phyloP scores from a whole-genome alignment of 2,113 vertebrate genomes.

The Speoplatyrhinus poulsoni region DNA sequence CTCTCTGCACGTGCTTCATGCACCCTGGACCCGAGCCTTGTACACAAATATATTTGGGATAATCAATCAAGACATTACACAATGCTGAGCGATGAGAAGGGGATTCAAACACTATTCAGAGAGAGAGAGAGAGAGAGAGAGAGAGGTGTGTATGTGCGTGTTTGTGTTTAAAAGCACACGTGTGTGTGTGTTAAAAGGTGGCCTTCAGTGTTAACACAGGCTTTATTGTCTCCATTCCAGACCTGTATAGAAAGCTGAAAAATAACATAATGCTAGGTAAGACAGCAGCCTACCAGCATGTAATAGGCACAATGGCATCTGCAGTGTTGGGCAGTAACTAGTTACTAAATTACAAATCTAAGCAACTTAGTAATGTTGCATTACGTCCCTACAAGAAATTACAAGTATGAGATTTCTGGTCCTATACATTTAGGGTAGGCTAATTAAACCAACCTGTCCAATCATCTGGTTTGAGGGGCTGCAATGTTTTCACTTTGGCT shows the following conservation, averaged over 20 bases:
- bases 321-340: no score
- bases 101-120: slow-evolving; percentile 21
- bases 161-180: slow-evolving; percentile 52
- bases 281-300: no score
- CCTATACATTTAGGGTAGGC: no score
- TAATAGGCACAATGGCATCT: no score
- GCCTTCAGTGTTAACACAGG: not conserved
- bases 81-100: slow-evolving; percentile 56
- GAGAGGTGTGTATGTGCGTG: slow-evolving; percentile 61
- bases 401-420: no score
- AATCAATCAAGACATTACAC: slow-evolving; percentile 73
- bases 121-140: slow-evolving; percentile 13
- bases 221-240: not conserved
- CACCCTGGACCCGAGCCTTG: slow-evolving; percentile 54
- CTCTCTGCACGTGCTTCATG: slow-evolving; percentile 15
- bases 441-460: no score
- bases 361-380: no score
- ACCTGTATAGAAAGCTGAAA: not conserved
- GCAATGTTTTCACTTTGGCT: no score
- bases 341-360: no score
- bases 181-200: not conserved
- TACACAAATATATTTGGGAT: slow-evolving; percentile 69
- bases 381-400: no score
- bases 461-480: no score
- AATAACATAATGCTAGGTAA: no score